Evolutionary conservation across 1,140 invertebrate species (phyloP).

Genomic region (Samia ricini): DNA sequence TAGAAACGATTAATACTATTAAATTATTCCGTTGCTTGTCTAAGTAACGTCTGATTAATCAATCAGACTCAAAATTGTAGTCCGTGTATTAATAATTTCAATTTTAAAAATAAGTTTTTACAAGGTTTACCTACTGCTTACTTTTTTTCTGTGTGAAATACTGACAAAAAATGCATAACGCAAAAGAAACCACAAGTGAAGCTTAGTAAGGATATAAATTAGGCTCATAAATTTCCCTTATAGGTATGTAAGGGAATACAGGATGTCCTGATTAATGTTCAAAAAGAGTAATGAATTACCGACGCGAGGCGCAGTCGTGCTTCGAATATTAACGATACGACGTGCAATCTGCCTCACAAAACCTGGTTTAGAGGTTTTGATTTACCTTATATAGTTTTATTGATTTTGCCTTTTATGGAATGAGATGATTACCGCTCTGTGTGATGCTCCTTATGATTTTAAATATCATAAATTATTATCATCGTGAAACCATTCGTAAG

Average conservation of each 20-base stretch:
- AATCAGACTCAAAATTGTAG: too few relatives aligned
- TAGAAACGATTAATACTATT: too few relatives aligned
- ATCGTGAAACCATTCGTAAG: too few relatives aligned
- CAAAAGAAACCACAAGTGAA: constrained; percentile 7
- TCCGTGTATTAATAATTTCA: not conserved
- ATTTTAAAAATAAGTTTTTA: not conserved
- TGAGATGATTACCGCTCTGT: not conserved
- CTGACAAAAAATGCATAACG: not conserved
- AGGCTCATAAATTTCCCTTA: constrained; percentile 8
- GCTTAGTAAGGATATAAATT: constrained; percentile 3
- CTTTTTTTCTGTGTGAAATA: too few relatives aligned
- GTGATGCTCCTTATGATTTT: too few relatives aligned
- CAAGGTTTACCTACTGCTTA: too few relatives aligned
- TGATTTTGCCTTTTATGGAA: not conserved
- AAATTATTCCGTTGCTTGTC: too few relatives aligned
- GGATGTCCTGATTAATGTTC: constrained; percentile 24
- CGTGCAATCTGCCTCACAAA: constrained; percentile 11
- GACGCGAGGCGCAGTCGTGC: constrained; percentile 18
- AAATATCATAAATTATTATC: too few relatives aligned
- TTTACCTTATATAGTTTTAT: not conserved
- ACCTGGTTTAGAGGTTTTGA: not conserved
- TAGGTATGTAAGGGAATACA: constrained; percentile 5
- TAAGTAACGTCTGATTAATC: too few relatives aligned
- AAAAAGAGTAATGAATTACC: constrained; percentile 26
- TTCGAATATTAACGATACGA: constrained; percentile 14